Conservation (phyloP, 2,797 vertebrate genomes). For the Amniataba percoides region DNA sequence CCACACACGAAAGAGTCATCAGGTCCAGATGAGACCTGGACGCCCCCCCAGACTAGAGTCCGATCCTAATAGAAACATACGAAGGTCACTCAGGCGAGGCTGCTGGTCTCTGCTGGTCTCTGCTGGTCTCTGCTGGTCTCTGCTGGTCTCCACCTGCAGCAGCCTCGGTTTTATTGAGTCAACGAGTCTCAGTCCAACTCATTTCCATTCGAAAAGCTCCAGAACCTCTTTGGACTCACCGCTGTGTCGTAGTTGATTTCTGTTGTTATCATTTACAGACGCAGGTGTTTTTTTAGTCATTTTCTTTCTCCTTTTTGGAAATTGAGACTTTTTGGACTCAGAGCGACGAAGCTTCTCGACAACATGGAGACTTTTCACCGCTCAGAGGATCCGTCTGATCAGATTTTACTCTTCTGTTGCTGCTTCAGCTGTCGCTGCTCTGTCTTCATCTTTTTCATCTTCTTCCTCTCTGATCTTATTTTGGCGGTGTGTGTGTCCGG, state of each 20-base stretch:
- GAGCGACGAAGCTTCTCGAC: background rate
- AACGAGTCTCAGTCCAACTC: background rate
- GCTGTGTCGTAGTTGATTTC: no score
- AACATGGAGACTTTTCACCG: no score
- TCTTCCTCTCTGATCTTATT: conserved; percentile 70
- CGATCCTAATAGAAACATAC: background rate
- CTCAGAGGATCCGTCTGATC: background rate
- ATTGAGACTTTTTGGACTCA: background rate
- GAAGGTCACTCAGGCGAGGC: conserved; percentile 10
- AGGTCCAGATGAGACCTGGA: no score
- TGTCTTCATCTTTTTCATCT: conserved; percentile 62
- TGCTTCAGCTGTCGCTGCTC: conserved; percentile 3
- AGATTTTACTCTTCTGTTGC: background rate
- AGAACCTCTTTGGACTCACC: no score
- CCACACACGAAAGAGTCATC: no score
- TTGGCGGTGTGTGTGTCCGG: conserved; percentile 29
- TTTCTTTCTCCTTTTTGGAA: background rate
- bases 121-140: conserved; percentile 12
- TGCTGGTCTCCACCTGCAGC: background rate
- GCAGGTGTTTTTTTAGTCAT: no score
- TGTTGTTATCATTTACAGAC: no score
- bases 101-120: background rate
- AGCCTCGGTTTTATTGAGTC: background rate
- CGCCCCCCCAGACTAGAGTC: background rate
- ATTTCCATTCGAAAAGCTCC: no score